Evolutionary conservation across 2,888 invertebrate species (phyloP).

Genomic region (Machimus rusticus): DNA sequence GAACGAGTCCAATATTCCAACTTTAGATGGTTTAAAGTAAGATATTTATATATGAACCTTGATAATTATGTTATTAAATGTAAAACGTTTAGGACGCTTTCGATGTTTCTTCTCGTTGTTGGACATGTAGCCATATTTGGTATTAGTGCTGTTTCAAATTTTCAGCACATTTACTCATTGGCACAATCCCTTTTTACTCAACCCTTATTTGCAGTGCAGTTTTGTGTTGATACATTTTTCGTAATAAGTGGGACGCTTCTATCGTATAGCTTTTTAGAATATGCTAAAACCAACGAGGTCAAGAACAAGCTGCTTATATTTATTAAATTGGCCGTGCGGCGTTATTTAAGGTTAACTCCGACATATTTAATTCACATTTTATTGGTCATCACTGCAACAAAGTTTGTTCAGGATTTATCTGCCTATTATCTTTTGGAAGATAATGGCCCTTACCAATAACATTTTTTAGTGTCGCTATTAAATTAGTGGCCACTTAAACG

Average conservation of each 20-base stretch:
- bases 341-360: conserved; percentile 78
- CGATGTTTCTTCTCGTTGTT: conserved; percentile 68
- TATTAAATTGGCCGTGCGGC: conserved; percentile 53
- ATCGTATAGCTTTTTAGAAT: conserved; percentile 49
- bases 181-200: conserved; percentile 59
- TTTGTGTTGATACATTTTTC: conserved; percentile 65
- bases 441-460: too few relatives aligned
- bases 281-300: conserved; percentile 44
- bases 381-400: conserved; percentile 59
- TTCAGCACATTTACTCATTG: conserved; percentile 56
- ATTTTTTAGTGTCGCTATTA: too few relatives aligned
- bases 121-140: conserved; percentile 65
- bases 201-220: conserved; percentile 62
- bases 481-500: too few relatives aligned
- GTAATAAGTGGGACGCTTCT: conserved; percentile 53
- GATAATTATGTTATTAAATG: neutral
- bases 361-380: conserved; percentile 62
- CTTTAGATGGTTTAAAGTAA: neutral
- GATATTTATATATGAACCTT: neutral
- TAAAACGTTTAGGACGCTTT: conserved; percentile 54
- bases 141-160: conserved; percentile 60
- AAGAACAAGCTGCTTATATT: conserved; percentile 39
- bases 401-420: conserved; percentile 68
- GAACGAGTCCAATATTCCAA: neutral
- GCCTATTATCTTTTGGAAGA: conserved; percentile 76